Base-by-base conservation (phyloP, 2,888 invertebrate genomes). In the Cosmia trapezina region DNA sequence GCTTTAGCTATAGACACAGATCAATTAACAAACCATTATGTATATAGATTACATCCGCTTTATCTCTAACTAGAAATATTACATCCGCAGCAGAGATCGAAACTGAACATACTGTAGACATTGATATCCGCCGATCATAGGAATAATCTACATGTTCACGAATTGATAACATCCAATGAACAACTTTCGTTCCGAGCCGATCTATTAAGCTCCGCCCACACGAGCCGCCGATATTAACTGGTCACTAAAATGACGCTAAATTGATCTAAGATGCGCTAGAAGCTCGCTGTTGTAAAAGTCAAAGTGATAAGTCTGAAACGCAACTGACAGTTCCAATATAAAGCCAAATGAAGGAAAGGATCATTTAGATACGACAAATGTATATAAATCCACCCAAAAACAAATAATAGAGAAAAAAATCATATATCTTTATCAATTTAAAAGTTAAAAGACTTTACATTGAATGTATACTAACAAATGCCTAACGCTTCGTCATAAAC, bases 141-240 rank as follows among this genome's bases (percentile, higher is more conserved):
- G 78, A 89, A 88, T 89, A 91, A 94, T 93, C 92, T 91, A 89
- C 91, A 89, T 94, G 92, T 93, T 92, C 91, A 89, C 88, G 88
- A 89, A 92, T 92, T 91, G 94, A 94, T 95, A 94, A 92, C 92
- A 94, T 94, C 93, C 94, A 93, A 93, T 93, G 92, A 93, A 94
- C 94, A 93, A 94, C 93, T 94, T 94, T 93, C 93, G 88, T 94
- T 91, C 87, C 70, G 77, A 90, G 89, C 83, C 87, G 89, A 93
- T 93, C 92, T 90, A 93, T 95, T 94, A 93, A 89, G 91, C 92
- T 91, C 93, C 93, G 91, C 95, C 95, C 93, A 95, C 95, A 93
- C 93, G 76, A 87, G 91, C 91, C 88, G 91, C 91, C 82, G 92
- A 89, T 88, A 88, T 83, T 78, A 85, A 87, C 83, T 78, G 81